Percentiles rank a stretch among this genome's conserved stretches.
Conservation (phyloP, 1,140 invertebrate genomes). For the Spodoptera litura region DNA sequence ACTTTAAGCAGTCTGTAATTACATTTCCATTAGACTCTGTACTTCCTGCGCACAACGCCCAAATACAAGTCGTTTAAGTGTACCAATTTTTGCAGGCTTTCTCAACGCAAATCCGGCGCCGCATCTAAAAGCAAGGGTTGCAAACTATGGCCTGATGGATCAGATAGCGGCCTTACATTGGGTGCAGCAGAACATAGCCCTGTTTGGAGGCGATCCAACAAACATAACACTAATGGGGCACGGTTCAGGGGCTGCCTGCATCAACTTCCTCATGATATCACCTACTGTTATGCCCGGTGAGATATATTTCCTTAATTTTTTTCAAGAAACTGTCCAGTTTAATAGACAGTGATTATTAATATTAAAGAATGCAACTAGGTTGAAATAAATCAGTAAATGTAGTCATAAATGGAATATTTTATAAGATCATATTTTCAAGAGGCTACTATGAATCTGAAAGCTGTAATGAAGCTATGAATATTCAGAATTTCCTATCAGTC, state of each 20-base stretch:
- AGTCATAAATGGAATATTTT: conserved; percentile 29
- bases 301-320: conserved; percentile 1
- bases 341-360: not conserved
- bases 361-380: not conserved
- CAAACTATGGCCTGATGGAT: conserved; percentile 97
- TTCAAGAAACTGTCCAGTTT: too few species aligned
- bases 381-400: conserved; percentile 9
- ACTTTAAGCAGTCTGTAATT: conserved; percentile 12
- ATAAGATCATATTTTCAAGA: conserved; percentile 26
- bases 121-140: conserved; percentile 92
- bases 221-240: conserved; percentile 97
- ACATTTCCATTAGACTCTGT: not conserved
- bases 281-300: conserved; percentile 96
- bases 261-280: conserved; percentile 97
- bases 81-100: conserved; percentile 89
- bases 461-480: conserved; percentile 37
- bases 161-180: conserved; percentile 96
- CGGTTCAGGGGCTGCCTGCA: conserved; percentile 97
- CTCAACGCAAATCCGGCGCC: conserved; percentile 94
- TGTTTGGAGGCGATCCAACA: conserved; percentile 95
- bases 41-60: too few species aligned
- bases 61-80: not conserved
- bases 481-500: conserved; percentile 32
- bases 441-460: conserved; percentile 16
- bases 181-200: conserved; percentile 96